These are phyloP conservation scores for Heliornis fulica DNA, from an alignment of 2,113 vertebrate species.

Conservation along the genomic window DNA sequence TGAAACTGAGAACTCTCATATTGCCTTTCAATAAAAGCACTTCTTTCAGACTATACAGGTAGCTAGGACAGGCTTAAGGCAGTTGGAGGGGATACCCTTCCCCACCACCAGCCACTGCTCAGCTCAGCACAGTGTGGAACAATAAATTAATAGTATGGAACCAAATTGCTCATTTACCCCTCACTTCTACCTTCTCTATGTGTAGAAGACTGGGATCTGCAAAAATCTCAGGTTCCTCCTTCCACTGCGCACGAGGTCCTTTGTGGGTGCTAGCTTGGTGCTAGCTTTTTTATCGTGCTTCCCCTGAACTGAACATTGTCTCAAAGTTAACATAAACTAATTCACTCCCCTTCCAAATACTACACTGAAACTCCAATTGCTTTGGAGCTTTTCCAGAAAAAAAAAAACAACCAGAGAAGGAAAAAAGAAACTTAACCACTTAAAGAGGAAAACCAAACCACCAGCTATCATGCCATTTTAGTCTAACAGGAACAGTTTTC, in stretches of 20 bases:
- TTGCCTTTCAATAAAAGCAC: not conserved
- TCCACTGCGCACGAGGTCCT: not conserved
- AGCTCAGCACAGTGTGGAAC: not conserved
- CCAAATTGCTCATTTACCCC: not conserved
- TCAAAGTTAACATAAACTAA: not conserved
- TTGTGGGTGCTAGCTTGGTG: not conserved
- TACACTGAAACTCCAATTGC: not conserved
- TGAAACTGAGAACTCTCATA: not conserved
- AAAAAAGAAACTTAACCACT: not conserved
- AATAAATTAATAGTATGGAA: not conserved
- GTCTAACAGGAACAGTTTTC: not conserved
- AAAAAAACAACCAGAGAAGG: not conserved
- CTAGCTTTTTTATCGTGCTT: not conserved
- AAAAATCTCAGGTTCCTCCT: not conserved
- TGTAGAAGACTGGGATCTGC: not conserved
- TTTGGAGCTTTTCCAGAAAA: not conserved
- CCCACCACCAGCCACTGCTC: not conserved
- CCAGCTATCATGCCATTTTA: not conserved
- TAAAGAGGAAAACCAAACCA: not conserved
- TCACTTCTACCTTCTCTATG: not conserved
- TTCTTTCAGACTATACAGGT: not conserved
- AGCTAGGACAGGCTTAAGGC: not conserved
- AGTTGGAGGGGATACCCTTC: not conserved
- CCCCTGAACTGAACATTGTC: not conserved
- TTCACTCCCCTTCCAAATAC: not conserved